Conservation (phyloP, 2,797 vertebrate genomes). For the Crocodylus rhombifer region DNA sequence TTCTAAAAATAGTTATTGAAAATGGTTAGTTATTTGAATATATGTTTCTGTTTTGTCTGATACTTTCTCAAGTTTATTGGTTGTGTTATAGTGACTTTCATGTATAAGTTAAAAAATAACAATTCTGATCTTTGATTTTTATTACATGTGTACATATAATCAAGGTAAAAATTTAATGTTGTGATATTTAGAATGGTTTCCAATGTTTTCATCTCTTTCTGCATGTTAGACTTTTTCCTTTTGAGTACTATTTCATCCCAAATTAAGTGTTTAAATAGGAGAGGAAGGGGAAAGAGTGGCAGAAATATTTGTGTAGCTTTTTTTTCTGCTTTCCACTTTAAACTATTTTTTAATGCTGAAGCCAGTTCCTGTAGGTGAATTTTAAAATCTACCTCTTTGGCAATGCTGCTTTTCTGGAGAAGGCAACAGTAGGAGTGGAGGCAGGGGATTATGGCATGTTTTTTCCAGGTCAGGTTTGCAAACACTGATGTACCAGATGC, state of each 20-base stretch:
- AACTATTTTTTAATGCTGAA: neutral
- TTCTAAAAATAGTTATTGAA: constrained; percentile 93
- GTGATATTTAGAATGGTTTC: neutral
- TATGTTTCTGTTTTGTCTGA: neutral
- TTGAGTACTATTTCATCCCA: neutral
- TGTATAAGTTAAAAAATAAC: neutral
- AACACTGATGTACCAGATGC: neutral
- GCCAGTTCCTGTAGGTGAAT: neutral
- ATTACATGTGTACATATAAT: neutral
- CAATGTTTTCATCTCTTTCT: neutral
- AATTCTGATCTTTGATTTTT: neutral
- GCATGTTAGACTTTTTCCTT: neutral
- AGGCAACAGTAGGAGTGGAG: neutral
- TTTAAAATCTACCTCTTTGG: neutral
- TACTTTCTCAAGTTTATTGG: neutral
- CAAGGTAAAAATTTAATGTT: neutral
- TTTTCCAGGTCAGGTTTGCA: neutral
- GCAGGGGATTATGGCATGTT: neutral
- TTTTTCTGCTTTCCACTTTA: neutral
- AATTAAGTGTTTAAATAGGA: neutral
- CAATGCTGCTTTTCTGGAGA: neutral
- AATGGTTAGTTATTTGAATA: constrained; percentile 86
- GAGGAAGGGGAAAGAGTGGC: neutral
- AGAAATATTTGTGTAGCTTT: neutral
- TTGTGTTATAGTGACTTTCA: neutral